Evolutionary conservation across 2,888 invertebrate genomes (phyloP), one percentile per base, ranked within the genome.

Genomic region (Notodonta ziczac): DNA sequence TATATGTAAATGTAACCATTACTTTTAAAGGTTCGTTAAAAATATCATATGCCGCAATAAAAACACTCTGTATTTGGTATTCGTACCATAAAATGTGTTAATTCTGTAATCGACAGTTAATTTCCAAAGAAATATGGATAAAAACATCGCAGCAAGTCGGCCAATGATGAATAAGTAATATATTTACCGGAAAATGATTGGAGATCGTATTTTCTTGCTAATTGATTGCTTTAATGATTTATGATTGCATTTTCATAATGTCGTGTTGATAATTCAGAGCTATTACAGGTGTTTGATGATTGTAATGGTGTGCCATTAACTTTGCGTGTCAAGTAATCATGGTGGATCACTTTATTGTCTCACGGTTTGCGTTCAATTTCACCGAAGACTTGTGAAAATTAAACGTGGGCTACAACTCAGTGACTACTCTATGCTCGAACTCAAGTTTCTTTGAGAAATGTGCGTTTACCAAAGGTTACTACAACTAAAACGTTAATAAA

Each of bases 111-210:
- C 63, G 65, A 60, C 58, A 52, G 55, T 65, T 56, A 32, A 59
- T 69, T 63, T 77, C 70, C 72, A 56, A 48, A 68, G 75, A 77
- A 76, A 59, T 59, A 32, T 32, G 58, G 40, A 24, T 51, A 70
- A 78, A 76, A 76, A 66, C 59, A 57, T 67, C 63, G 58, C 56
- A 56, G 60, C 32, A 54, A 58, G 53, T 55, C 46, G 44, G 39
- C 60, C 61, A 53, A 60, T 66, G 60, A 57, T 68, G 69, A 67
- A 73, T 78, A 75, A 70, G 80, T 77, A 79, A 78, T 83, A 70
- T 78, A 84, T 78, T 82, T 78, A 84, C 84, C 87, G 88, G 88
- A 88, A 88, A 89, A 88, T 87, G 72, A 72, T 62, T 66, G 65
- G 70, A 78, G 79, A 84, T 84, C 77, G 73, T 72, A 80, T 81